Conservation (phyloP, 2,888 invertebrate species). For the Phytoseiulus persimilis region DNA sequence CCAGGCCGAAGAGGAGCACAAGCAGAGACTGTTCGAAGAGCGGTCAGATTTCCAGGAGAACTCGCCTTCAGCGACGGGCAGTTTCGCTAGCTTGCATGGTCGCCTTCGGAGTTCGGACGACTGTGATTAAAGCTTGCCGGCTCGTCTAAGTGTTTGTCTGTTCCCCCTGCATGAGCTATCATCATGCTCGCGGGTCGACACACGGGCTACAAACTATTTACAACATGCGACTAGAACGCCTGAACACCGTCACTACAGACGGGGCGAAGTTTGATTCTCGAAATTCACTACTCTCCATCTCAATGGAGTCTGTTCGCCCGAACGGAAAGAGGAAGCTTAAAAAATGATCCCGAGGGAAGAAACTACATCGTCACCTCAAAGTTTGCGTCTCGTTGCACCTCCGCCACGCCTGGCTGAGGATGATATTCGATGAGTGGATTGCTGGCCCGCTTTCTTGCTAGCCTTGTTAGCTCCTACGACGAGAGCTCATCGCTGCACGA, state of each 20-base stretch:
- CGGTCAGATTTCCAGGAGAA: neutral
- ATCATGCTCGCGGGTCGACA: neutral
- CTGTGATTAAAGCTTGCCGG: neutral
- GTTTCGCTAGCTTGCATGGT: neutral
- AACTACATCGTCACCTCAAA: neutral
- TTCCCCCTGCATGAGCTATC: too few species aligned
- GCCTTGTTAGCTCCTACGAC: too few species aligned
- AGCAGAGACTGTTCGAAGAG: too few species aligned
- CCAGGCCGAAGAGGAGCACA: neutral
- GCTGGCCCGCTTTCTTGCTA: too few species aligned
- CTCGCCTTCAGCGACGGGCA: neutral
- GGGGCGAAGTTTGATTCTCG: neutral
- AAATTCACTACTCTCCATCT: neutral
- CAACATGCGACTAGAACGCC: slow-evolving; percentile 38
- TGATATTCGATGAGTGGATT: neutral
- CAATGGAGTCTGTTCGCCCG: neutral
- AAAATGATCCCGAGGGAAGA: too few species aligned
- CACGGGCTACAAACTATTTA: slow-evolving; percentile 6
- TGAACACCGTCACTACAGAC: neutral
- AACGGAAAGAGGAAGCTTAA: neutral
- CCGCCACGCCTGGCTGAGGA: neutral
- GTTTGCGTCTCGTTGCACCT: neutral
- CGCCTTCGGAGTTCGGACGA: neutral
- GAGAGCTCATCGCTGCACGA: slow-evolving; percentile 59
- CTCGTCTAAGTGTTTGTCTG: neutral